phyloP scores from a whole-genome alignment of 2,888 invertebrate species.

The Mythimna albipuncta region DNA sequence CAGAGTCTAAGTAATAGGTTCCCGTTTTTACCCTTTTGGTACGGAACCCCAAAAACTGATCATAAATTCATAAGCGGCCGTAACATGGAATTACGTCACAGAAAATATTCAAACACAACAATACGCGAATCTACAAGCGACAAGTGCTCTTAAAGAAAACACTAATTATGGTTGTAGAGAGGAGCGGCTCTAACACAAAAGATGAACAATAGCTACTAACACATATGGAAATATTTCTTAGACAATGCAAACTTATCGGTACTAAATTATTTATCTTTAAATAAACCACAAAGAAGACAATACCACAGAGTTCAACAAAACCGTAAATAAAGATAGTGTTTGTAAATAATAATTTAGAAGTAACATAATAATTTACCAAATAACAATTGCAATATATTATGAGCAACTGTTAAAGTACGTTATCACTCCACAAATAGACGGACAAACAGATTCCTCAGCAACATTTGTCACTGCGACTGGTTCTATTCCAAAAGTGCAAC shows the following conservation, averaged over 20 bases:
- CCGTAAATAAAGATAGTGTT: constrained; percentile 58
- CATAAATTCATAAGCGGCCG: constrained; percentile 1
- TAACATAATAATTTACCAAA: constrained; percentile 59
- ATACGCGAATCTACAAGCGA: constrained; percentile 43
- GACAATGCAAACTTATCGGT: constrained; percentile 55
- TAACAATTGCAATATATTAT: constrained; percentile 61
- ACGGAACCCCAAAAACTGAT: no score
- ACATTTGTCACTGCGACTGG: constrained; percentile 80
- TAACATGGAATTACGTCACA: constrained; percentile 11
- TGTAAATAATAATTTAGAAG: constrained; percentile 59
- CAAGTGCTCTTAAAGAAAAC: constrained; percentile 42
- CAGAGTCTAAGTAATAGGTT: no score
- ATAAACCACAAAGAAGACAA: constrained; percentile 56
- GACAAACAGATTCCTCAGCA: constrained; percentile 74
- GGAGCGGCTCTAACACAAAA: constrained; percentile 45
- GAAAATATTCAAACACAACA: constrained; percentile 38
- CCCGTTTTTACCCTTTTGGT: no score
- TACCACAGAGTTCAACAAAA: constrained; percentile 52
- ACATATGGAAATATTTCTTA: constrained; percentile 49
- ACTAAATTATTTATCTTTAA: constrained; percentile 48
- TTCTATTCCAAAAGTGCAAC: constrained; percentile 78
- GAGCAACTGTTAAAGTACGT: constrained; percentile 71
- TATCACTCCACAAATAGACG: constrained; percentile 75
- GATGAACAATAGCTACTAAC: constrained; percentile 61
- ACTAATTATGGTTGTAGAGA: constrained; percentile 50